Evolutionary conservation across 2,888 invertebrate species (phyloP).

Genomic region (Tigriopus californicus): DNA sequence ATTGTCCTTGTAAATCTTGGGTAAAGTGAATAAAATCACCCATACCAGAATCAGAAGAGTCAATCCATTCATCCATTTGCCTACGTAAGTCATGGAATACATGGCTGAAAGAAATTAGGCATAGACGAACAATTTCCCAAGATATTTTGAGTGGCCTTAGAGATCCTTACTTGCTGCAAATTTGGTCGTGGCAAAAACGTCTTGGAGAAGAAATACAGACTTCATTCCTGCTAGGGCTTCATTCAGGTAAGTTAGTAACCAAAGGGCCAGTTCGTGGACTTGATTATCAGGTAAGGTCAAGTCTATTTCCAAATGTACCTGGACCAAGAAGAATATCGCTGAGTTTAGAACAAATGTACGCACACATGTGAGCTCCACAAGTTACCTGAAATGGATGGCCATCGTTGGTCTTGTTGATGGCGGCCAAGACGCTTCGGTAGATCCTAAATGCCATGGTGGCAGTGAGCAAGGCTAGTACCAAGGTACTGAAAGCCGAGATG

Average conservation of each 20-base stretch:
- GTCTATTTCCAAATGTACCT: not conserved
- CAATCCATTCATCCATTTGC: not conserved
- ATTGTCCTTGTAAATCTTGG: slow-evolving; percentile 9
- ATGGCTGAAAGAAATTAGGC: not conserved
- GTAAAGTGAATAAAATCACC: slow-evolving; percentile 8
- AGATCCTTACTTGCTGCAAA: not conserved
- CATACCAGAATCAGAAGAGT: slow-evolving; percentile 6
- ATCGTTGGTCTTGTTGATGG: slow-evolving; percentile 14
- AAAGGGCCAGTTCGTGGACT: not conserved
- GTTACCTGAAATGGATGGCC: slow-evolving; percentile 16
- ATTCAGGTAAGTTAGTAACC: not conserved
- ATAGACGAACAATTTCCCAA: too few relatives aligned
- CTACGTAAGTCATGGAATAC: slow-evolving; percentile 12
- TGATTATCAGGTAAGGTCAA: not conserved
- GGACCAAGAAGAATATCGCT: not conserved
- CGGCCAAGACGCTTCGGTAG: slow-evolving; percentile 8
- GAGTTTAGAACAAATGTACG: not conserved
- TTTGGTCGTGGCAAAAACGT: not conserved
- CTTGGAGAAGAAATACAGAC: not conserved
- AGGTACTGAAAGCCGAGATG: slow-evolving; percentile 10
- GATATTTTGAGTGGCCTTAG: too few relatives aligned
- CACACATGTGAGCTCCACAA: not conserved
- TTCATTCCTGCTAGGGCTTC: not conserved
- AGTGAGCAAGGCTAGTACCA: slow-evolving; percentile 11
- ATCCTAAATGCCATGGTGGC: slow-evolving; percentile 14